Evolutionary conservation across 2,113 vertebrate genomes (phyloP).

Genomic region (Girardinichthys multiradiatus): DNA sequence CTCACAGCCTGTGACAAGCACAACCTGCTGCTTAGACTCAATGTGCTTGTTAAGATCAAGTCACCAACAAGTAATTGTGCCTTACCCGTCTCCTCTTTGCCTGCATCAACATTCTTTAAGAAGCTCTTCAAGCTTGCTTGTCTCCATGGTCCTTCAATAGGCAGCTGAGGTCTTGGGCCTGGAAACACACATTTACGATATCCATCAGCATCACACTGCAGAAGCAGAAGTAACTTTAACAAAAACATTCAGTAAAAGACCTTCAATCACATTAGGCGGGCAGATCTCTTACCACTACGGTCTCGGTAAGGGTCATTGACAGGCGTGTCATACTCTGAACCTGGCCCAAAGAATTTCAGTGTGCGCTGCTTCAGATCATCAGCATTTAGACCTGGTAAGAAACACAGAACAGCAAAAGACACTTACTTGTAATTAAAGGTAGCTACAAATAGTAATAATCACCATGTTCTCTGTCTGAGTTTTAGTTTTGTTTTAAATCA

Average conservation of each 20-base stretch:
- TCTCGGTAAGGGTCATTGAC: constrained; percentile 78
- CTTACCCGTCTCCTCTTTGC: constrained; percentile 75
- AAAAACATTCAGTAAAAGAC: neutral
- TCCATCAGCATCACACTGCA: neutral
- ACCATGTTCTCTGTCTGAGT: too few relatives aligned
- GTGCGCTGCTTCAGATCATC: constrained; percentile 75
- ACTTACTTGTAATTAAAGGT: neutral
- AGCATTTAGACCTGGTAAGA: constrained; percentile 70
- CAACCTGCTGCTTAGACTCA: neutral
- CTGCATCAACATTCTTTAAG: constrained; percentile 77
- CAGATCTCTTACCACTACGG: constrained; percentile 62
- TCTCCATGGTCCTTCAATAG: constrained; percentile 81
- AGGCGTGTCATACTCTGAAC: constrained; percentile 80
- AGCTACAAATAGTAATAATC: neutral
- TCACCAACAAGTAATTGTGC: neutral
- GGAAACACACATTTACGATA: neutral
- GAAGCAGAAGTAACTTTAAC: neutral
- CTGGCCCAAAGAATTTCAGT: constrained; percentile 76
- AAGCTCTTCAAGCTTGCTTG: constrained; percentile 77
- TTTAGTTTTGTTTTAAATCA: neutral
- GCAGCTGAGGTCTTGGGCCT: constrained; percentile 78
- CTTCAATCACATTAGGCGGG: neutral
- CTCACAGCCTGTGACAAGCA: constrained; percentile 66
- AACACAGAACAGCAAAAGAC: neutral
- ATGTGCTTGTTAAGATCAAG: neutral